Evolutionary conservation across 2,888 invertebrate genomes (phyloP).

Genomic region (Girardia tigrina): DNA sequence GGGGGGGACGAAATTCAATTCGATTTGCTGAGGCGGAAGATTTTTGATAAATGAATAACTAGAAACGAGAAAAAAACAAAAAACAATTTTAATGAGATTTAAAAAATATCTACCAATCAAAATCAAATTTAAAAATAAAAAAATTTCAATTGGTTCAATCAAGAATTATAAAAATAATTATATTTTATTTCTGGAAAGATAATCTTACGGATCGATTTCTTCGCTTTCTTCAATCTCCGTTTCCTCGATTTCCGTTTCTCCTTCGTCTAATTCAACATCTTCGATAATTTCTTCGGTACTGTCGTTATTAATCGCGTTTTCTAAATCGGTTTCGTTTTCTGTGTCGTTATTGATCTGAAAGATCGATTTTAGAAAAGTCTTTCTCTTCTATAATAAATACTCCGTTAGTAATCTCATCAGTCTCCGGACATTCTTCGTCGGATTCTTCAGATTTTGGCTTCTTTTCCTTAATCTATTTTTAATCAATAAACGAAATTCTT

Average conservation of each 20-base stretch:
- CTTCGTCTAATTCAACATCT: neutral
- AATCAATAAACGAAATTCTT: too few relatives aligned
- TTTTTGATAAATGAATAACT: slow-evolving; percentile 74
- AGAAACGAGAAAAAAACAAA: too few relatives aligned
- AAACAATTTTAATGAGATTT: neutral
- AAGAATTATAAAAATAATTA: neutral
- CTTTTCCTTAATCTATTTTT: neutral
- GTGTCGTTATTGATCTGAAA: slow-evolving; percentile 1
- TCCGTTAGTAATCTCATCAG: neutral
- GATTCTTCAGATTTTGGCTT: neutral
- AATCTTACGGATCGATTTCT: slow-evolving; percentile 18
- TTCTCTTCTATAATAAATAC: slow-evolving; percentile 7
- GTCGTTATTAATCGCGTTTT: neutral
- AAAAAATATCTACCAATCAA: neutral
- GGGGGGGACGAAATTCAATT: slow-evolving; percentile 63
- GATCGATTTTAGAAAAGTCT: too few relatives aligned
- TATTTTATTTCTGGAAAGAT: too few relatives aligned
- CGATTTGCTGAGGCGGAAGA: slow-evolving; percentile 66
- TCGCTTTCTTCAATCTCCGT: neutral
- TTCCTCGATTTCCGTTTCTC: slow-evolving; percentile 3
- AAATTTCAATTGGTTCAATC: neutral
- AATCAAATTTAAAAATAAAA: neutral
- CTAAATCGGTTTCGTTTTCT: neutral
- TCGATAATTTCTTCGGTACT: slow-evolving; percentile 15
- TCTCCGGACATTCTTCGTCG: neutral